Base-by-base conservation (phyloP, 1,140 invertebrate genomes). In the Heliconius nattereri region DNA sequence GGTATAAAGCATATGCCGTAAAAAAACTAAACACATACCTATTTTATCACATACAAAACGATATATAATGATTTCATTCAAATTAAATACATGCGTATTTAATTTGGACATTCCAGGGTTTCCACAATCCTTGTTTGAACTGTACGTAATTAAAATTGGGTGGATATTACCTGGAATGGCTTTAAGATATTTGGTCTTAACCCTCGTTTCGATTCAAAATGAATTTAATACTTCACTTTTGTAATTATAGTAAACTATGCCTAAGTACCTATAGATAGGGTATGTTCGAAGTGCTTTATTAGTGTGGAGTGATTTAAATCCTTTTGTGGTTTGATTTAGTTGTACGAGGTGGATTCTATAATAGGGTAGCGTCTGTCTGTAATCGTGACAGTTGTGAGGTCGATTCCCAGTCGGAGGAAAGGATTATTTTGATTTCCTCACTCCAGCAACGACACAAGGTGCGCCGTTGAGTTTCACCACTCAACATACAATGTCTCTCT, bases 101-200 rank as follows among this genome's bases (percentile, higher is more conserved):
- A 26, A 66, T 57, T 23, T 9, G 26, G n/a, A 66, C 29, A 66
- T 29, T 66, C 71, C 71, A 78, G 5, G 13, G 77, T 13, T 73
- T 73, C 73, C 77, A 9, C 19, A 73, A 35, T 23, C 20, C 49
- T 35, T 26, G 32, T 72, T 78, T 71, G 52, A 73, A 35, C 26
- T 78, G 49, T n/a, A 52, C 71, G 71, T 78, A 78, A 78, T 78
- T 78, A 78, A 78, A 78, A 78, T 78, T 78, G 77, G 71, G 40
- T 40, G n/a, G 60, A 60, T 78, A 73, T 73, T 52, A 78, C 71
- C 71, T 78, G 71, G 49, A 16, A 66, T 66, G 60, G 60, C n/a
- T 66, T 57, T 77, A 71, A 76, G 75, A 76, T 76, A 76, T 77
- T 77, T 77, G 75, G 29, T 49, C 71, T 77, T 45, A 70, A 77